Evolutionary conservation across 1,140 invertebrate species (phyloP), one percentile per base, ranked within the genome.

Genomic region (Apolygus lucorum): DNA sequence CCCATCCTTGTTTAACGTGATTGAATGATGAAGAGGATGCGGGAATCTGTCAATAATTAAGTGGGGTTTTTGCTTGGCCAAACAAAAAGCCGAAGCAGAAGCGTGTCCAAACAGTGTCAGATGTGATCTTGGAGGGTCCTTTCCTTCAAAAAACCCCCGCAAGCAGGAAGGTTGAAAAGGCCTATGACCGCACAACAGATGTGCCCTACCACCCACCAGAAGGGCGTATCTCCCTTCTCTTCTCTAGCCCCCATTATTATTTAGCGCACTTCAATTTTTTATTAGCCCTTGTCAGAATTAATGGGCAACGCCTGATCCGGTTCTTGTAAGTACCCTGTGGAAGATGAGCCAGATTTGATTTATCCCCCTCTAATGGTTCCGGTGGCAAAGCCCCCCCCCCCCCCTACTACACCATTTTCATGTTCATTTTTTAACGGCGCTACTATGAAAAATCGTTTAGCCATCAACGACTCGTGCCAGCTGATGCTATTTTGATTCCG

Each of bases 241-340:
- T 25, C 62, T 63, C 26, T 17, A 11, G 17, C 8, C 34, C 34
- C 34, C 34, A 49, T 49, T 49, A 63, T 63, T 63, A 63, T 63
- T 63, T 63, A 63, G 26, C 62, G 21, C 62, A 63, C 62, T 63
- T 63, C 62, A 63, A 63, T 63, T 63, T 63, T 63, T 63, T 63
- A 63, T 63, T 63, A 63, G 62, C 62, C 62, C 62, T 26, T 63
- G 62, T 63, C 62, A 63, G 62, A 63, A 63, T 63, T 63, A 63
- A 63, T 63, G 62, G 62, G 62, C 21, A 21, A 21, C 62, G 22
- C 26, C 62, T 63, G 62, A 63, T 63, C 62, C 26, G 22, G 14
- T 49, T 49, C 8, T 49, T 49, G 34, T 49, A 49, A 49, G 34
- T 49, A 49, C 34, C 34, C 34, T n/a, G 34, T 11, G 34, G 8